phyloP scores from a whole-genome alignment of 1,140 invertebrate genomes.

The Aricia agestis region DNA sequence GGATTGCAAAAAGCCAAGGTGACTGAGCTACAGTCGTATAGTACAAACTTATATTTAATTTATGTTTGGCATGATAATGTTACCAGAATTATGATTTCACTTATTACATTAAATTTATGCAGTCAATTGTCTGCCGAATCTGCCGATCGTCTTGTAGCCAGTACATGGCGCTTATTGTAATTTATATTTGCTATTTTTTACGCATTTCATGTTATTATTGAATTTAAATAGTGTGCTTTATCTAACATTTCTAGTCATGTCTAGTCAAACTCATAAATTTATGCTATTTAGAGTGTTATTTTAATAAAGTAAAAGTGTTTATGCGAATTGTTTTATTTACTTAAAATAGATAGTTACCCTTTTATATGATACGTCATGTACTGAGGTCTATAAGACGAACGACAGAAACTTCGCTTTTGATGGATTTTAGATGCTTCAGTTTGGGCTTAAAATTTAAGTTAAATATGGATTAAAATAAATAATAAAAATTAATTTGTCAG shows the following conservation, averaged over 20 bases:
- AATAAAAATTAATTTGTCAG: constrained; percentile 14
- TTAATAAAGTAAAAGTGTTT: constrained; percentile 55
- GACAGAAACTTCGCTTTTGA: constrained; percentile 56
- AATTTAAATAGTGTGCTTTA: constrained; percentile 43
- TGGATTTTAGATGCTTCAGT: constrained; percentile 58
- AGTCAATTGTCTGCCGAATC: constrained; percentile 52
- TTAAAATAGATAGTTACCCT: constrained; percentile 35
- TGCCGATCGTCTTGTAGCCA: constrained; percentile 70
- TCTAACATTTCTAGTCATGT: constrained; percentile 58
- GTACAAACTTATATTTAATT: constrained; percentile 69
- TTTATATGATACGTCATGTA: constrained; percentile 28
- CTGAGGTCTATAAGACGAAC: constrained; percentile 65
- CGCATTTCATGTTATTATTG: constrained; percentile 51
- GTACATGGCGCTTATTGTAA: constrained; percentile 47
- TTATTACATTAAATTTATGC: constrained; percentile 58
- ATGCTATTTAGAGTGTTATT: constrained; percentile 40
- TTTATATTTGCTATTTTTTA: constrained; percentile 36
- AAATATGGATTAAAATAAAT: constrained; percentile 20
- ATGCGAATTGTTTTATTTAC: constrained; percentile 70
- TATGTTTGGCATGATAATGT: constrained; percentile 74
- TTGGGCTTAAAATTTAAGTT: constrained; percentile 48
- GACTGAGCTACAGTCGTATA: constrained; percentile 71
- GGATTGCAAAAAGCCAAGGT: constrained; percentile 59
- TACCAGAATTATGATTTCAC: constrained; percentile 69
- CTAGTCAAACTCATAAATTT: constrained; percentile 47